These are phyloP conservation scores for Autographa pulchrina DNA, from an alignment of 2,888 invertebrate genomes.

Conservation along the genomic window DNA sequence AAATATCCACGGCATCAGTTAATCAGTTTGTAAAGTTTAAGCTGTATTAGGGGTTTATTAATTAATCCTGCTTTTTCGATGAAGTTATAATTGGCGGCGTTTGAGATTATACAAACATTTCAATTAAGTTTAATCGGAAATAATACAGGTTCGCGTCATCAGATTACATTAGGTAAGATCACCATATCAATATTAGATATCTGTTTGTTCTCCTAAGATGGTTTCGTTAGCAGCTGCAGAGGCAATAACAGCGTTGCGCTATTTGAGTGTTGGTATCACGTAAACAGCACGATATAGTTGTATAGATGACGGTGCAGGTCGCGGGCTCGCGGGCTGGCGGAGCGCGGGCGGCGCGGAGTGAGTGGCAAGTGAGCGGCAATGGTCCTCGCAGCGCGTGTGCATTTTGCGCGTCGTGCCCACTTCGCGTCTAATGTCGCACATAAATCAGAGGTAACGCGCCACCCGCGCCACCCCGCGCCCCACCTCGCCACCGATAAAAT, in stretches of 20 bases:
- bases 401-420: slow-evolving; percentile 80
- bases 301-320: slow-evolving; percentile 39
- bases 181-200: not conserved
- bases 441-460: slow-evolving; percentile 86
- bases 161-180: not conserved
- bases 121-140: not conserved
- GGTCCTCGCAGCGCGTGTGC: slow-evolving; percentile 75
- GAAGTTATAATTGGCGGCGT: slow-evolving; percentile 26
- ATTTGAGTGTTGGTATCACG: not conserved
- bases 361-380: slow-evolving; percentile 74
- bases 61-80: slow-evolving; percentile 70
- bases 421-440: slow-evolving; percentile 83
- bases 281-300: slow-evolving; percentile 16
- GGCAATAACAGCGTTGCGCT: not conserved
- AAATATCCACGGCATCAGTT: slow-evolving; percentile 78
- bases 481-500: slow-evolving; percentile 85
- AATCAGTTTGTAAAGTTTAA: slow-evolving; percentile 70
- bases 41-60: slow-evolving; percentile 71
- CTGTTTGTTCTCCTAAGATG: not conserved
- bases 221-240: not conserved
- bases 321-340: not conserved
- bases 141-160: not conserved
- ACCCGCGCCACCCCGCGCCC: slow-evolving; percentile 68
- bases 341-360: slow-evolving; percentile 50
- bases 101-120: not conserved